Conservation (phyloP, 1,140 invertebrate species). For the Dysdera silvatica region DNA sequence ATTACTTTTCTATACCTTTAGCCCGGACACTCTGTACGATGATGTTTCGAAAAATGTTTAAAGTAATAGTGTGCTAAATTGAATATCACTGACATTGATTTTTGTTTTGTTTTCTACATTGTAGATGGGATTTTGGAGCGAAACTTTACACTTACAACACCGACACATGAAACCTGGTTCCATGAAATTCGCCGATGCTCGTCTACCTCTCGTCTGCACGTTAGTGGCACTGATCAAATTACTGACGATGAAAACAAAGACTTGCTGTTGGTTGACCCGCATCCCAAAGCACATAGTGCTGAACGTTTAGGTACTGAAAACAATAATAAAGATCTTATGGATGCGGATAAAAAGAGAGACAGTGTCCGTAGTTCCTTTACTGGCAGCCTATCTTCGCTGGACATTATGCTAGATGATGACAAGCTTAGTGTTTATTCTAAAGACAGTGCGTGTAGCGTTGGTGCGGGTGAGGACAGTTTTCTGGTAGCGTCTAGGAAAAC, state of each 20-base stretch:
- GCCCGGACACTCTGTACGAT: no score
- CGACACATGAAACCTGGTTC: no score
- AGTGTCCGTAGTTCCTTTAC: slow-evolving; percentile 15
- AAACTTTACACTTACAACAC: no score
- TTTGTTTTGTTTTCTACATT: no score
- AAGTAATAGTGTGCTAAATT: no score
- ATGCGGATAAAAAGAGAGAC: background rate
- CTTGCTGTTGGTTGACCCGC: background rate
- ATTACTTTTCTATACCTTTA: no score
- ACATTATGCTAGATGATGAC: slow-evolving; percentile 1
- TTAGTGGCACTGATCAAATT: background rate
- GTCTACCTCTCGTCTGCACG: slow-evolving; percentile 28
- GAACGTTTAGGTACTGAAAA: background rate
- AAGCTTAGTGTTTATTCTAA: slow-evolving; percentile 12
- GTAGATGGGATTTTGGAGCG: no score
- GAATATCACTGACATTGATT: no score
- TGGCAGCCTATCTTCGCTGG: slow-evolving; percentile 18
- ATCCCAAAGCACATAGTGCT: slow-evolving; percentile 9
- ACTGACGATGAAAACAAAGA: background rate
- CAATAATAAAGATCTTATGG: background rate
- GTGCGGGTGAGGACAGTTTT: background rate
- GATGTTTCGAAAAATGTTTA: no score
- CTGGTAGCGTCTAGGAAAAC: no score
- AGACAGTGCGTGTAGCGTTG: slow-evolving; percentile 4
- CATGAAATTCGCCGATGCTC: slow-evolving; percentile 31